phyloP scores from a whole-genome alignment of 2,888 invertebrate species.

The Automeris io region DNA sequence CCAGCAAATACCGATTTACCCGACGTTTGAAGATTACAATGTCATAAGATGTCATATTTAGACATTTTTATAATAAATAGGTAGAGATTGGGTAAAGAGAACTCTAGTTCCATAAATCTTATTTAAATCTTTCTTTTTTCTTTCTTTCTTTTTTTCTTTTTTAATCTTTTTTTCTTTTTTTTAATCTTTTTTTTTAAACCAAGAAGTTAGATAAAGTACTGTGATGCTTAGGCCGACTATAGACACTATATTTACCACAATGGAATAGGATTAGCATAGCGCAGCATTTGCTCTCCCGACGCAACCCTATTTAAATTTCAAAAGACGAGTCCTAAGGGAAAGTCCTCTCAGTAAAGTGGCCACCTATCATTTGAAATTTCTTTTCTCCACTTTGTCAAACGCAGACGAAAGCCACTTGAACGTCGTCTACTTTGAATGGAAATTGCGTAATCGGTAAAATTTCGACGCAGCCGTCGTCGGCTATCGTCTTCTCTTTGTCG shows the following conservation, averaged over 20 bases:
- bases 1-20: too few relatives aligned
- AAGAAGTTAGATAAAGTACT: conserved; percentile 2
- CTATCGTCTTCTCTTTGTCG: conserved; percentile 35
- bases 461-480: conserved; percentile 41
- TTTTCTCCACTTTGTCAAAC: conserved; percentile 26
- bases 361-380: conserved; percentile 14
- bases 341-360: conserved; percentile 20
- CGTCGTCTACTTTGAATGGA: conserved; percentile 54
- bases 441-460: conserved; percentile 51
- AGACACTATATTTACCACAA: conserved; percentile 3
- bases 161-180: too few relatives aligned
- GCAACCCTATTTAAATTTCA: conserved; percentile 45
- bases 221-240: conserved; percentile 1
- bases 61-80: too few relatives aligned
- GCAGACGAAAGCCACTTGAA: conserved; percentile 28
- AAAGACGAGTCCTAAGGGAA: conserved; percentile 34
- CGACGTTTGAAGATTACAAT: too few relatives aligned
- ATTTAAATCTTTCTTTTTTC: too few relatives aligned
- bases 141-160: too few relatives aligned
- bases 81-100: too few relatives aligned
- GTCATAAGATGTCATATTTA: too few relatives aligned
- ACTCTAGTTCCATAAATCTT: too few relatives aligned
- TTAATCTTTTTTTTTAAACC: too few relatives aligned
- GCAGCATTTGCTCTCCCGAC: conserved; percentile 26
- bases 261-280: conserved; percentile 17